Conservation (phyloP, 1,140 invertebrate genomes). For the Philopotamus ludificatus region DNA sequence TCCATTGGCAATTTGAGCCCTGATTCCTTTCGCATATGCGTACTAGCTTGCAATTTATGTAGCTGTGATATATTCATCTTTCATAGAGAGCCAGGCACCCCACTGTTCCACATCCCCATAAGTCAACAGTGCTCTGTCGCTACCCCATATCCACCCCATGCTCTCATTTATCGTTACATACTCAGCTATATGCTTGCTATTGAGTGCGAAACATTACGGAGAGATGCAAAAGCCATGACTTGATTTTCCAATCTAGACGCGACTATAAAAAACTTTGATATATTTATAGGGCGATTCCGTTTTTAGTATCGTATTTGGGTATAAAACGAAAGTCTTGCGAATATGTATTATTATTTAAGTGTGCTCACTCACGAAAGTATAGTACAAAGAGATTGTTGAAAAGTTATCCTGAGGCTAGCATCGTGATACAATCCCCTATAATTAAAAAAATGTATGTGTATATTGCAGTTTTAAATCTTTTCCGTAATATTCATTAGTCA, state of each 20-base stretch:
- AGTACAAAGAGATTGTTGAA: constrained; percentile 5
- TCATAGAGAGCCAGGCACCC: constrained; percentile 4
- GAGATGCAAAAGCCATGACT: no score
- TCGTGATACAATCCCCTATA: constrained; percentile 25
- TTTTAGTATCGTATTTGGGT: neutral
- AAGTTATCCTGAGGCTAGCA: constrained; percentile 20
- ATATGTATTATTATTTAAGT: neutral
- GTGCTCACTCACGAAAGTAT: constrained; percentile 3
- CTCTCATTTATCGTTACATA: constrained; percentile 21
- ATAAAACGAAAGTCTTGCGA: neutral
- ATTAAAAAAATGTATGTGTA: constrained; percentile 23
- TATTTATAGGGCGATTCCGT: no score
- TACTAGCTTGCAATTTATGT: constrained; percentile 1
- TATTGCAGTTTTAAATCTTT: constrained; percentile 5
- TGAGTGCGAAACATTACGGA: constrained; percentile 13
- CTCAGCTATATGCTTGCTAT: constrained; percentile 12
- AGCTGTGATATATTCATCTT: constrained; percentile 20
- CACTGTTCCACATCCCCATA: constrained; percentile 15
- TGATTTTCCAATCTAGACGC: constrained; percentile 12
- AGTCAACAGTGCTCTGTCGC: constrained; percentile 12
- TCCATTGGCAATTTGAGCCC: constrained; percentile 6
- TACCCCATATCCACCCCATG: neutral
- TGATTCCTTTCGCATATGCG: no score
- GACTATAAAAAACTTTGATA: constrained; percentile 11
- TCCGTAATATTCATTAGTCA: no score